Evolutionary conservation across 2,888 invertebrate species (phyloP), one percentile per base, ranked within the genome.

Genomic region (Cyrtodaria siliqua): DNA sequence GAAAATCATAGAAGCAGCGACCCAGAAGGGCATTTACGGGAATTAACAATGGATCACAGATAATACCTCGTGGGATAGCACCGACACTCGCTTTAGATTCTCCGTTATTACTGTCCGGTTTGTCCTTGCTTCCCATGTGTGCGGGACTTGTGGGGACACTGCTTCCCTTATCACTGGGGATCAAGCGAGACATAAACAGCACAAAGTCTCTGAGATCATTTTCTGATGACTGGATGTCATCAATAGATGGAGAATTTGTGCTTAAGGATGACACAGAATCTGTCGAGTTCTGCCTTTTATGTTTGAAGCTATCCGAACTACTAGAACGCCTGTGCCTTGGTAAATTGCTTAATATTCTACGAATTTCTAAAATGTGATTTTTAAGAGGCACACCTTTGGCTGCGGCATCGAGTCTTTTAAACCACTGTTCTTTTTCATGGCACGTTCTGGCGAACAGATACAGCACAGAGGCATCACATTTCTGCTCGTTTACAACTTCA

Each of bases 391-490:
- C 84, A 9, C 89, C 89, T 42, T 62, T 70, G 1, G 90, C 75
- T 3, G 93, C 92, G 20, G 89, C 89, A 42, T 86, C 66, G 40
- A 93, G 87, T 55, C 93, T 82, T 82, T 93, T 92, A 84, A 94
- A 97, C 98, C 98, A 98, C 88, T 97, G 96, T 92, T 97, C 97
- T 92, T 98, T 98, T 89, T 97, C 97, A 61, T 97, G 94, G 84
- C 96, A 96, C n/a, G 97, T 96, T 73, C 97, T 94, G 2, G 96
- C 96, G 92, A 96, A 96, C 68, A 96, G 91, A 89, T 94, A 95
- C 72, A 96, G 75, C n/a, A 89, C 61, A 44, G 80, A 82, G 20
- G 82, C 66, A 23, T 87, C 87, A 85, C 89, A 89, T 50, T 82
- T 85, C 33, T 90, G 86, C 42, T 89, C 87, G 26, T 76, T 78